Base-by-base conservation (phyloP, 1,140 invertebrate genomes). In the Drosophila sucinea region DNA sequence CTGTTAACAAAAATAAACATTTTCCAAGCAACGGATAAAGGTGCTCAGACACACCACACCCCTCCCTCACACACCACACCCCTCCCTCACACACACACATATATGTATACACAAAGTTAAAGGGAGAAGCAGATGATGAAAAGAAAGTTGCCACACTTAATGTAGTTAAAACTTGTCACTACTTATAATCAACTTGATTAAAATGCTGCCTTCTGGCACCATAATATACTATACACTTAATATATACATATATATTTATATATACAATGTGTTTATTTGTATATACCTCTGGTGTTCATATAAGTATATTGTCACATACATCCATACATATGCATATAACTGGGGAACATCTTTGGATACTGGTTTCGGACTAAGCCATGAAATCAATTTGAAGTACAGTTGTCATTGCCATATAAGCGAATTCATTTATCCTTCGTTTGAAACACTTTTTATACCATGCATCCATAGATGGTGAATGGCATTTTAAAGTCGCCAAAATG, bases 151-250 rank as follows among this genome's bases (percentile, higher is more conserved):
- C 68, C 40, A 77, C 61, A 68, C 68, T 73, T 77, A 79, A 79
- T 73, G 77, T 66, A 77, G 64, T 79, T 79, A 77, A 77, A 77
- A 77, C 61, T 69, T 79, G 69, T 77, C 66, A 68, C 67, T 56
- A 65, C 68, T 64, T 60, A 79, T 64, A 76, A 76, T 61, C 73
- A 58, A 62, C 63, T 75, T 72, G 68, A 79, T 76, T 72, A 72
- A 76, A 75, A 67, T 35, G 51, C 32, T 63, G 40, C 57, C 44
- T 51, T 27, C 23, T 51, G 44, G 44, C 44, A 38, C 0, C 35
- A 51, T 27, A 51, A 51, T 27, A 51, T 58, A 57, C 7, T 56
- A 8, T 44, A 17, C 38, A 40, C 8, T 40, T 23, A 2, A 7
- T 3, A 27, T 51, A 27, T 51, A 51, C 23, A 51, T 51, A 51